Conservation (phyloP, 1,140 invertebrate species). For the Leptinotarsa lineolata region DNA sequence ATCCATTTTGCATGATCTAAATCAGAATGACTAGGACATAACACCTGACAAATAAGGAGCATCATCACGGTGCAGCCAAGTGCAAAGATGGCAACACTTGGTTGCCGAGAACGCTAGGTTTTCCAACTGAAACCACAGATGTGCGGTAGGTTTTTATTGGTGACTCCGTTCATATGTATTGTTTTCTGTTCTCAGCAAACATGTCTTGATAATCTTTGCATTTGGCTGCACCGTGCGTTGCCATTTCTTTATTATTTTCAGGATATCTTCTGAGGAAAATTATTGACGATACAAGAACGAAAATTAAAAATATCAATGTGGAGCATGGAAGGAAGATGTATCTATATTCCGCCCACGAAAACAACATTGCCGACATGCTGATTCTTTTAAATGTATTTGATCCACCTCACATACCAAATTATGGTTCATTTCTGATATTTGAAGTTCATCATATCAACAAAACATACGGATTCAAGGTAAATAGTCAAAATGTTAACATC, state of each 20-base stretch:
- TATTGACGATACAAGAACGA: conserved; percentile 12
- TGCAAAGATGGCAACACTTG: too few species aligned
- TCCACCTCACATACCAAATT: conserved; percentile 64
- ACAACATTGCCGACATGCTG: conserved; percentile 69
- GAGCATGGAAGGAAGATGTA: conserved; percentile 64
- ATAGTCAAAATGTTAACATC: not conserved
- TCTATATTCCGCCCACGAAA: conserved; percentile 74
- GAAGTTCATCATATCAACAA: conserved; percentile 38
- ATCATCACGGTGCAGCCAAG: too few species aligned
- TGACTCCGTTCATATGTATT: too few species aligned
- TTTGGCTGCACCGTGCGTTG: too few species aligned
- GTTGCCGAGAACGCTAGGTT: too few species aligned
- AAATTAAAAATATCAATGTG: conserved; percentile 51
- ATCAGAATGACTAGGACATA: too few species aligned
- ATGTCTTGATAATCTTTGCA: too few species aligned
- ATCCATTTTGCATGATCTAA: too few species aligned
- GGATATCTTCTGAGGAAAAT: conserved; percentile 17
- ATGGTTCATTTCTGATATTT: conserved; percentile 56
- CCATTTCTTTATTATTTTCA: not conserved
- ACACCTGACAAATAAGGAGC: too few species aligned
- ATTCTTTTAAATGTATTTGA: conserved; percentile 67
- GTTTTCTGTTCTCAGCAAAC: too few species aligned
- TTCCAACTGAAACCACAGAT: too few species aligned
- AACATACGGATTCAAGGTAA: conserved; percentile 35
- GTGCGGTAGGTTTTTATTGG: too few species aligned